A percentile compares a stretch with the other conserved stretches of the same genome.
Evolutionary conservation across 2,888 invertebrate species (phyloP).

Genomic region (Caenorhabditis afra): DNA sequence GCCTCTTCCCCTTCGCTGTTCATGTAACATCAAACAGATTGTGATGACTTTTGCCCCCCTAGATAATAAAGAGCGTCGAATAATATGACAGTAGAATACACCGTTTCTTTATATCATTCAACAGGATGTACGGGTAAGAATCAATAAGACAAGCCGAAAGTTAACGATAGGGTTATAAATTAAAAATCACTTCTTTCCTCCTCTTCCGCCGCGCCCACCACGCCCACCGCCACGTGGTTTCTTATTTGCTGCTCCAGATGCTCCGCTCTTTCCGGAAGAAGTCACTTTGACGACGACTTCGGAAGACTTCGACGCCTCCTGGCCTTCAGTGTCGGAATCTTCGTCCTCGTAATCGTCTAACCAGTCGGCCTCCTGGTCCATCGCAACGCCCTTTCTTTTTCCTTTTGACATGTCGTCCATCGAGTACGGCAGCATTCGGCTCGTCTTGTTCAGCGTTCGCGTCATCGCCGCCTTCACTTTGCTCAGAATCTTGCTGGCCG

Average conservation of each 20-base stretch:
- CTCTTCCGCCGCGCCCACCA: constrained; percentile 46
- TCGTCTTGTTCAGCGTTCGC: constrained; percentile 91
- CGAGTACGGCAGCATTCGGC: constrained; percentile 88
- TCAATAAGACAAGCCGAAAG: too few relatives aligned
- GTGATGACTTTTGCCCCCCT: background rate
- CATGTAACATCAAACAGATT: background rate
- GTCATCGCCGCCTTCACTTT: constrained; percentile 93
- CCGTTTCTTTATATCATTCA: background rate
- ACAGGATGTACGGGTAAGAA: constrained; percentile 1
- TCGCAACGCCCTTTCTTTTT: constrained; percentile 51
- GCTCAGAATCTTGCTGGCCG: constrained; percentile 85
- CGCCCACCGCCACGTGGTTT: constrained; percentile 10
- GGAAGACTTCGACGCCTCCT: constrained; percentile 28
- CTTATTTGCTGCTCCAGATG: constrained; percentile 2
- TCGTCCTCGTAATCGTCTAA: constrained; percentile 68
- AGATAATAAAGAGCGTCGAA: too few relatives aligned
- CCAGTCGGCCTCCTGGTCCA: constrained; percentile 72
- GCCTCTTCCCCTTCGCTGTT: background rate
- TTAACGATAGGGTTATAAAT: too few relatives aligned
- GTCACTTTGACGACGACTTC: constrained; percentile 49
- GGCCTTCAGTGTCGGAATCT: constrained; percentile 60
- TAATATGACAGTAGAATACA: background rate
- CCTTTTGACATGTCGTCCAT: constrained; percentile 81
- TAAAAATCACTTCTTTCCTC: constrained; percentile 42
- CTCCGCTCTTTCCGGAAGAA: constrained; percentile 4